Conservation (phyloP, 2,797 vertebrate species). For the Melanotaenia pygmaea region DNA sequence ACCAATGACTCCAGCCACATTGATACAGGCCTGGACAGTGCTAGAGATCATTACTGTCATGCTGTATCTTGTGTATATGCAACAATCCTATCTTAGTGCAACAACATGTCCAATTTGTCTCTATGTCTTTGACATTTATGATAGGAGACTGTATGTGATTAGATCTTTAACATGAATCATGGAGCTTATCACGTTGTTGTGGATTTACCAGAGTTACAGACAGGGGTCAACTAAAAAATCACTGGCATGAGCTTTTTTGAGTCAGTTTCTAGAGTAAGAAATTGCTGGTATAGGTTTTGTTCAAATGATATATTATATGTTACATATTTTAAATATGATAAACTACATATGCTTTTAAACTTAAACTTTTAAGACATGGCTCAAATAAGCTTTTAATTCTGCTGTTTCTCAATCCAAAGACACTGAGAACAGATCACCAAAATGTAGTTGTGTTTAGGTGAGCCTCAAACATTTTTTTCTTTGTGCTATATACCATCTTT, state of each 20-base stretch:
- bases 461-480: too few relatives aligned
- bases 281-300: not conserved
- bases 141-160: not conserved
- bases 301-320: not conserved
- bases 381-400: too few relatives aligned
- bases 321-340: too few relatives aligned
- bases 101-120: not conserved
- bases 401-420: too few relatives aligned
- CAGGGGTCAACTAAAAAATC: constrained; percentile 9
- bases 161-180: not conserved
- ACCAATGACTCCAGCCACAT: constrained; percentile 5
- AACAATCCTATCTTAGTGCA: not conserved
- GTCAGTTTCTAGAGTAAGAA: not conserved
- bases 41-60: constrained; percentile 6
- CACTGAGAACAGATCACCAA: too few relatives aligned
- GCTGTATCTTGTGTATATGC: constrained; percentile 10
- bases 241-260: not conserved
- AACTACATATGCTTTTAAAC: too few relatives aligned
- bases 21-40: constrained; percentile 23
- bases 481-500: too few relatives aligned
- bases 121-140: not conserved
- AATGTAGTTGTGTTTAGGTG: too few relatives aligned
- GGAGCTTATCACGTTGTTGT: not conserved
- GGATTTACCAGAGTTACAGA: not conserved
- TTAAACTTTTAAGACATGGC: too few relatives aligned